These are phyloP conservation scores for Amblyjoppa fuscipennis DNA, from an alignment of 2,888 invertebrate species.

Conservation along the genomic window DNA sequence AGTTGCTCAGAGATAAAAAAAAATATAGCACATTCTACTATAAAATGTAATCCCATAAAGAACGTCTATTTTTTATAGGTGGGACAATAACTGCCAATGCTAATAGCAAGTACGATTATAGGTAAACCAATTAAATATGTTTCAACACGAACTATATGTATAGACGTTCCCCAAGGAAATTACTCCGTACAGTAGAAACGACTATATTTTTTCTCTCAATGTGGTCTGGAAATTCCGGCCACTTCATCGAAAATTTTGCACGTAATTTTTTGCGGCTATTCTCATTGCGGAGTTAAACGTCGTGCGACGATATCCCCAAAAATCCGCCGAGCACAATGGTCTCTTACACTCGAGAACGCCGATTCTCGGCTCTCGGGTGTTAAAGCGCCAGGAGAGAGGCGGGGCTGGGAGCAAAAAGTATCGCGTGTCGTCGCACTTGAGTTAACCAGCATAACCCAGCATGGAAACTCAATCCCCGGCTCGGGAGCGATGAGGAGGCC, in stretches of 20 bases:
- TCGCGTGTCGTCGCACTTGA: constrained; percentile 68
- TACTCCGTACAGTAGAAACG: too few relatives aligned
- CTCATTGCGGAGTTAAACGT: constrained; percentile 3
- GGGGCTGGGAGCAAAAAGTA: constrained; percentile 41
- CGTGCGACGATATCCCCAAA: constrained; percentile 36
- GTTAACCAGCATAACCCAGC: constrained; percentile 44
- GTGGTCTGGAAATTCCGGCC: not conserved
- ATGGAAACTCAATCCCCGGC: constrained; percentile 58
- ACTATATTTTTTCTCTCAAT: not conserved
- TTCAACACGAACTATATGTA: too few relatives aligned
- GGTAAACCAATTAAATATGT: too few relatives aligned
- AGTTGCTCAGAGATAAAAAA: too few relatives aligned
- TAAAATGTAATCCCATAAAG: too few relatives aligned
- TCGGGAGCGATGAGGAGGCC: constrained; percentile 47
- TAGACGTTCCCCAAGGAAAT: too few relatives aligned
- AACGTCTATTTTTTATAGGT: too few relatives aligned
- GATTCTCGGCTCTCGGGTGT: constrained; percentile 33
- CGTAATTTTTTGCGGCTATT: not conserved
- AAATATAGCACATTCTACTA: too few relatives aligned
- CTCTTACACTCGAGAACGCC: constrained; percentile 40
- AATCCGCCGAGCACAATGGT: constrained; percentile 34
- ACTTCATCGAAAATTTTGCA: not conserved
- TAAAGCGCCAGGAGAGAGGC: not conserved
- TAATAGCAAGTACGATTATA: too few relatives aligned
- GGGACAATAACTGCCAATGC: too few relatives aligned